Base-by-base conservation (phyloP, 2,797 vertebrate genomes). In the Rhinogobio ventralis region DNA sequence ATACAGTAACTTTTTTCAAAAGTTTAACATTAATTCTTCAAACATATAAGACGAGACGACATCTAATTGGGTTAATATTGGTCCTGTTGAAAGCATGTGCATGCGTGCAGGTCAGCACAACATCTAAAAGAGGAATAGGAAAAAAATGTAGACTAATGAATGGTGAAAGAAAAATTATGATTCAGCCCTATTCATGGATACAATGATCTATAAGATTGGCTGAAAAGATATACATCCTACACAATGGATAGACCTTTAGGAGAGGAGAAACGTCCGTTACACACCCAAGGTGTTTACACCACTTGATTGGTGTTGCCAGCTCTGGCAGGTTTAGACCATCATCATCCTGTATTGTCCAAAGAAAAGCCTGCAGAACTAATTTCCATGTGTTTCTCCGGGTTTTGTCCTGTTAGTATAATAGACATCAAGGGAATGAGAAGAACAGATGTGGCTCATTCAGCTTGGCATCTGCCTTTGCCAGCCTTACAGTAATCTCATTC, bases 381-480 rank as follows among this genome's bases (percentile, higher is more conserved):
- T 91, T 92, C 91, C 91, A 91, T 87, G 89, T 88, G 89, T 89
- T 94, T 92, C 93, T 73, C 82, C 8, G 79, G 88, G 91, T 90
- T 93, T 94, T 93, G 92, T 94, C 91, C 88, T 39, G 67, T 90
- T 87, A 82, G 73, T 46, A 84, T 84, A 79, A 46, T 74, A 78
- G 84, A 92, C 88, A 92, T 91, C 64, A 88, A 90, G 91, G 90
- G 87, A 93, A 96, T 92, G 86, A 83, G 86, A 92, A 94, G 91
- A 93, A 87, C 95, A 95, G 91, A 94, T 95, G 94, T 93, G 77
- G 79, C 79, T 79, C 77, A 45, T 23, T 85, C 85, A 87, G 88
- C 87, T 83, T 88, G 83, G 81, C 85, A 91, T 88, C 76, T 80
- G 69, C 74, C 86, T 87, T 81, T 60, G 46, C 77, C 85, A 73